Evolutionary conservation across 2,113 vertebrate genomes (phyloP).

Genomic region (Leptobrachium leishanense): DNA sequence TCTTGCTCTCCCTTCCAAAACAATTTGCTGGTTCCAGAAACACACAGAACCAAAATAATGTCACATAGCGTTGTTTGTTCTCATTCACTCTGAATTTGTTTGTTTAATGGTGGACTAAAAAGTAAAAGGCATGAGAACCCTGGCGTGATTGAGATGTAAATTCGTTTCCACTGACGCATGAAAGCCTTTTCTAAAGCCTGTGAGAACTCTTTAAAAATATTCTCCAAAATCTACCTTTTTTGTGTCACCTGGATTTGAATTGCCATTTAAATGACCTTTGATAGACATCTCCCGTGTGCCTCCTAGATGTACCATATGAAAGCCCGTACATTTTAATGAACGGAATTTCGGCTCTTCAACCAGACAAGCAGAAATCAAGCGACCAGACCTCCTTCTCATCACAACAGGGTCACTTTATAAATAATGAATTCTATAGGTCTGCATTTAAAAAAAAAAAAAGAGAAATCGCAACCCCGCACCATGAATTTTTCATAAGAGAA

Average conservation of each 20-base stretch:
- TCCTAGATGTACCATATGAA: conserved; percentile 26
- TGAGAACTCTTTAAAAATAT: background rate
- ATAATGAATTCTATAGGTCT: background rate
- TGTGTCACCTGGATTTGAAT: conserved; percentile 12
- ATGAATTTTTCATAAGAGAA: background rate
- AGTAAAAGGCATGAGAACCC: too few species aligned
- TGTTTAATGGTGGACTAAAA: too few species aligned
- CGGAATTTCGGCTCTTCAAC: background rate
- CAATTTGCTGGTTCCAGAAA: too few species aligned
- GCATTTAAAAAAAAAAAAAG: background rate
- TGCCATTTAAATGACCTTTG: conserved; percentile 20
- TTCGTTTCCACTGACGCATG: background rate
- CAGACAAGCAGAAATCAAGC: background rate
- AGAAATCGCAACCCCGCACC: background rate
- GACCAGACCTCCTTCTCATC: background rate
- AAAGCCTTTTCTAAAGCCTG: conserved; percentile 4
- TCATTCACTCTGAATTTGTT: too few species aligned
- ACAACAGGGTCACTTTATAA: background rate
- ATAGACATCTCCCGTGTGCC: conserved; percentile 4
- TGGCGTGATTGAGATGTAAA: too few species aligned
- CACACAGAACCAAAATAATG: too few species aligned
- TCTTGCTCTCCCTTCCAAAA: too few species aligned
- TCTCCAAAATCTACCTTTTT: conserved; percentile 5
- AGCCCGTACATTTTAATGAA: background rate
- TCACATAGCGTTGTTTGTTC: too few species aligned